These are phyloP conservation scores for Macrotis lagotis DNA, from an alignment of 2,113 vertebrate species.

Conservation along the genomic window DNA sequence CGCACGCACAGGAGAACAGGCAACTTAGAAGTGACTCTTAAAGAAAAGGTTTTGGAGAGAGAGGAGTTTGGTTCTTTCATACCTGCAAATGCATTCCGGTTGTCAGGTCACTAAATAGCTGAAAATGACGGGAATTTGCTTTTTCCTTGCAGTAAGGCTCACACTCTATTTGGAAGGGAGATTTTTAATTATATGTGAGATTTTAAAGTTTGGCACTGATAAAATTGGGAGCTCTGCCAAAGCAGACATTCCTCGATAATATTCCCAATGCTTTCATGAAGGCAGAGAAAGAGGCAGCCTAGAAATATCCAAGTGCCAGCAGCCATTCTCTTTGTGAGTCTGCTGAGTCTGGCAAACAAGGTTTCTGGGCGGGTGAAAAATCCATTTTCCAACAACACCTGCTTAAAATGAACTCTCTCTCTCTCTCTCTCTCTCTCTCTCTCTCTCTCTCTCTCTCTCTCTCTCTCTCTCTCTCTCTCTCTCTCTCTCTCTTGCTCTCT, in stretches of 20 bases:
- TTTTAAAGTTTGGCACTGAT: constrained; percentile 33
- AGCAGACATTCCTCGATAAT: constrained; percentile 60
- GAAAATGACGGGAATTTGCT: not conserved
- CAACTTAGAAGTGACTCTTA: not conserved
- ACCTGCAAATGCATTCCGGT: not conserved
- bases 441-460: too few relatives aligned
- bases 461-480: not conserved
- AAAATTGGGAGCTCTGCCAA: constrained; percentile 59
- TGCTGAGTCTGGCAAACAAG: constrained; percentile 32
- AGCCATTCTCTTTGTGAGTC: constrained; percentile 43
- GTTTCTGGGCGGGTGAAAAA: not conserved
- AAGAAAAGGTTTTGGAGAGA: not conserved
- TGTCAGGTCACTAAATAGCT: constrained; percentile 6
- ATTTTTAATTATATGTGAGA: constrained; percentile 50
- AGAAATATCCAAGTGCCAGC: not conserved
- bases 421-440: too few relatives aligned
- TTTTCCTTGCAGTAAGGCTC: not conserved
- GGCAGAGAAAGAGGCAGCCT: not conserved
- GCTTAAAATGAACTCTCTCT: not conserved
- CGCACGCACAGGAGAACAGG: not conserved
- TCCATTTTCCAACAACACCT: not conserved
- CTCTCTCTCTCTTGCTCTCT: too few relatives aligned
- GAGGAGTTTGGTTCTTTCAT: constrained; percentile 2
- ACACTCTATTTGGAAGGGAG: not conserved
- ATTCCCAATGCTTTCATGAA: constrained; percentile 51